phyloP scores from a whole-genome alignment of 2,113 vertebrate genomes.

The Myrmecobius fasciatus region DNA sequence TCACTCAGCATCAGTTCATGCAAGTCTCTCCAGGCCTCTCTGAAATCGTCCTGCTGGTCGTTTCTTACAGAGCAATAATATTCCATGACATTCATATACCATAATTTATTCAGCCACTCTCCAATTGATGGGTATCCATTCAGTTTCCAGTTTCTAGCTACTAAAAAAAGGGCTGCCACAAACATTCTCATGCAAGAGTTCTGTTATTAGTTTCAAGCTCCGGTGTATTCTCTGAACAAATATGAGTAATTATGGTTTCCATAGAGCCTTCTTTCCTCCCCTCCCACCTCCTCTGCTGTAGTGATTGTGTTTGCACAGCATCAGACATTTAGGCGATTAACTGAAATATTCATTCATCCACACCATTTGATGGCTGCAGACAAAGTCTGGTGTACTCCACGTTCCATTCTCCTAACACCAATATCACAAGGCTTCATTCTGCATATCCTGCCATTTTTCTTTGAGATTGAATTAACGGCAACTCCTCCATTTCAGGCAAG shows the following conservation, averaged over 20 bases:
- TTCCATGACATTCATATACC: too few species aligned
- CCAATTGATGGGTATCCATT: too few species aligned
- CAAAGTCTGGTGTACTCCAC: background rate
- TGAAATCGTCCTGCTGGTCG: too few species aligned
- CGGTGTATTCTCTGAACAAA: background rate
- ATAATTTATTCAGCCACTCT: too few species aligned
- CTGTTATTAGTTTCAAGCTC: background rate
- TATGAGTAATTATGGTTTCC: background rate
- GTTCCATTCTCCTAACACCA: background rate
- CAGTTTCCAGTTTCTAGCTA: too few species aligned
- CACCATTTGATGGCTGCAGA: background rate
- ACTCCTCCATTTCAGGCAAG: background rate
- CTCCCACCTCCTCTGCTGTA: background rate
- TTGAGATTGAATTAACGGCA: background rate
- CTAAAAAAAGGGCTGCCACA: too few species aligned
- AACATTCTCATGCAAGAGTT: background rate
- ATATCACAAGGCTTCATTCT: background rate
- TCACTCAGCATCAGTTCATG: too few species aligned
- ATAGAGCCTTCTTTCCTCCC: background rate
- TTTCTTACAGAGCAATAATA: too few species aligned
- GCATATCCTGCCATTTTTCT: background rate
- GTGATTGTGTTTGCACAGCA: background rate
- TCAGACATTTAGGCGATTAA: background rate
- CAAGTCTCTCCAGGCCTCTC: too few species aligned
- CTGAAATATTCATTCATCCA: background rate